Base-by-base conservation (phyloP, 1,140 invertebrate species). In the Mesaphorura yosii region DNA sequence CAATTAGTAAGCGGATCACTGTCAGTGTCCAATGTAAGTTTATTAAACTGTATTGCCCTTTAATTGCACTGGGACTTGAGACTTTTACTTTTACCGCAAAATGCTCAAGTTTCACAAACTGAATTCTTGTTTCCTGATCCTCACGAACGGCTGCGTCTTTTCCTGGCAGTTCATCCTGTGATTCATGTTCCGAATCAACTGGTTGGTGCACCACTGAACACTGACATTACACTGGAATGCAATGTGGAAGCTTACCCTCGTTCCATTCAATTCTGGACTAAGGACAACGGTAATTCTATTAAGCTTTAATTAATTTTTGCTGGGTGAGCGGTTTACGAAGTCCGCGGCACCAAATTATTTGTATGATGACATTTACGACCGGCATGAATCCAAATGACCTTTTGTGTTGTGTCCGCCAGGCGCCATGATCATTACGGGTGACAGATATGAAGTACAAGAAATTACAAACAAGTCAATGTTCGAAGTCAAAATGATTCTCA, bases 161-260 rank as follows among this genome's bases (percentile, higher is more conserved):
- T n/a, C n/a, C n/a, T 57, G 38, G 14, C 38, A 91, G 88, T 91
- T 78, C 78, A 84, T 67, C 87, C 88, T 85, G 79, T 86, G 58
- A 87, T 90, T 66, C 82, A 85, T 71, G 85, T 89, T 47, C 86
- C 85, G 29, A 89, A 87, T 75, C 86, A 90, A 74, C 73, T 90
- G 65, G 81, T 90, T 27, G 84, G 86, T 10, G 86, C 86, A 40
- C 86, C 86, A n/a, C 70, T 87, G 46, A 82, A 83, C 41, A 87
- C 84, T 55, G 82, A 89, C 68, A 85, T 93, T 50, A 82, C 81
- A 14, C 73, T 93, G 47, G 88, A 91, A 70, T 94, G 89, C 70
- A 78, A 82, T 65, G 85, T 91, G 23, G 88, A 91, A 67, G 86
- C 88, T 7, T 89, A 80, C 49, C 89, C 88, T 22, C 31, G 50